phyloP scores from a whole-genome alignment of 2,888 invertebrate genomes.

The Anthophora plumipes region DNA sequence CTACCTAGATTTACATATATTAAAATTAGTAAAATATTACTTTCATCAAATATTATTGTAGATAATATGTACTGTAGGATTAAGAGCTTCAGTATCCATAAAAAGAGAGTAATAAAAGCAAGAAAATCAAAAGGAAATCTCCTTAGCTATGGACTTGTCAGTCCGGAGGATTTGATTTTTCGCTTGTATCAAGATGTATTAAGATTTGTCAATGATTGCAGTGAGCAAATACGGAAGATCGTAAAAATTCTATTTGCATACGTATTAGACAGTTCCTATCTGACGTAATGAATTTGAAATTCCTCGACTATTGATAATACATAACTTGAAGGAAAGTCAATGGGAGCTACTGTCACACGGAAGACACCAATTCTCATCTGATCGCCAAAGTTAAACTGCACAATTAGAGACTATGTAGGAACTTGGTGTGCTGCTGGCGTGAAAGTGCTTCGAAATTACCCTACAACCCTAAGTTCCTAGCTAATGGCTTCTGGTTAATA shows the following conservation, averaged over 20 bases:
- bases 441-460: slow-evolving; percentile 8
- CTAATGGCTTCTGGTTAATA: background rate
- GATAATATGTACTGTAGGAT: too few relatives aligned
- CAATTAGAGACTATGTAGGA: slow-evolving; percentile 10
- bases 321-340: background rate
- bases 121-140: too few relatives aligned
- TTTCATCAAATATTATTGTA: too few relatives aligned
- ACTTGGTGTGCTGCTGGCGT: slow-evolving; percentile 8
- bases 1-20: too few relatives aligned
- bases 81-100: too few relatives aligned
- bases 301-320: background rate
- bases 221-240: background rate
- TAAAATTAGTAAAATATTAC: too few relatives aligned
- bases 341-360: slow-evolving; percentile 1
- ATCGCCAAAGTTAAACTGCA: slow-evolving; percentile 15
- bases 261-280: slow-evolving; percentile 6
- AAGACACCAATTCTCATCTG: slow-evolving; percentile 15
- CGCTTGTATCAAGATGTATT: too few relatives aligned
- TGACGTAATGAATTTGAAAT: slow-evolving; percentile 5
- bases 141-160: too few relatives aligned
- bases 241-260: slow-evolving; percentile 31
- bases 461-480: background rate
- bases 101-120: too few relatives aligned
- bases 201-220: background rate
- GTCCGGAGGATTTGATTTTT: too few relatives aligned